A percentile compares a stretch with the other conserved stretches of the same genome.
Conservation (phyloP, 2,113 vertebrate genomes). For the Hemiprocne comata region DNA sequence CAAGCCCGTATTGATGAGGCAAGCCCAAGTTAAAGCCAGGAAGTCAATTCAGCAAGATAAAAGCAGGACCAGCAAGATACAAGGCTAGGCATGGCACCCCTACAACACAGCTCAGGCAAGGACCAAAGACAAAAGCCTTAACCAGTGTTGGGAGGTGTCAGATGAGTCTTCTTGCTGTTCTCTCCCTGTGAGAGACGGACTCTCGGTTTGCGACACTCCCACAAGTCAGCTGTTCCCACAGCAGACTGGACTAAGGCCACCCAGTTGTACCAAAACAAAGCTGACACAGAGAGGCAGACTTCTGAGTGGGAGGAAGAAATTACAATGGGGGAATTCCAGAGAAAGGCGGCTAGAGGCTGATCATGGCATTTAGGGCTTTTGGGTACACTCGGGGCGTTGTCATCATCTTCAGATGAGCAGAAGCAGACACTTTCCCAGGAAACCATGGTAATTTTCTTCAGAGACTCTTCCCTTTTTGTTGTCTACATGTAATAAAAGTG, state of each 20-base stretch:
- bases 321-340: background rate
- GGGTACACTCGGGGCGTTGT: background rate
- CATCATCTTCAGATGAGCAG: background rate
- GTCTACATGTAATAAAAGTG: background rate
- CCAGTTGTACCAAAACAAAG: background rate
- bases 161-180: background rate
- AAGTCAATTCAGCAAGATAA: background rate
- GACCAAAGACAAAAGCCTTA: background rate
- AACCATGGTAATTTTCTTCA: background rate
- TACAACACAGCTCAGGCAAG: background rate
- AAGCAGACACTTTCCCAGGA: background rate
- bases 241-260: background rate
- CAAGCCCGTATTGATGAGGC: background rate
- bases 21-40: background rate
- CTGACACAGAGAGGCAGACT: background rate
- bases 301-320: background rate
- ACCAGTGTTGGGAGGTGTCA: accelerated
- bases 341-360: background rate
- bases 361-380: background rate
- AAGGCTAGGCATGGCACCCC: background rate
- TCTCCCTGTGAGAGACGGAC: too few relatives aligned
- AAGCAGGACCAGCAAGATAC: background rate
- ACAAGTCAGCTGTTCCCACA: background rate
- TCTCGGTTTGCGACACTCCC: too few relatives aligned
- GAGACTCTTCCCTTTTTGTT: background rate